Conservation (phyloP, 2,113 vertebrate species). For the Pavo muticus region DNA sequence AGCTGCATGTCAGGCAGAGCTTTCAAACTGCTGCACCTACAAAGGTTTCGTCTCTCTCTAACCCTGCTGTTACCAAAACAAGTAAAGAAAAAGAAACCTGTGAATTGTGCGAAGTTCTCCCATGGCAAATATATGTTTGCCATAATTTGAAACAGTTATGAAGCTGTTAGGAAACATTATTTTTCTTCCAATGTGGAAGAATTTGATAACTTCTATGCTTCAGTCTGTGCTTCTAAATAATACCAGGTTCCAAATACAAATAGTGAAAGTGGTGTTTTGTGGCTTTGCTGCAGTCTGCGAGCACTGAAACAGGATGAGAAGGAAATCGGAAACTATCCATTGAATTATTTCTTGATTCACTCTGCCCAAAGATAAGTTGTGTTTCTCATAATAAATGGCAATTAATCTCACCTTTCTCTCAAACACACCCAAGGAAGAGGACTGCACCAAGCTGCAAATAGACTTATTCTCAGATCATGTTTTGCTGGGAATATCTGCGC, state of each 20-base stretch:
- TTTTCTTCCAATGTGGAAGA: background rate
- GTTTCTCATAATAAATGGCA: background rate
- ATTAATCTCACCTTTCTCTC: background rate
- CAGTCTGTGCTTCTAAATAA: accelerated
- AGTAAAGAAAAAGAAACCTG: background rate
- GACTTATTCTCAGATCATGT: slow-evolving; percentile 31
- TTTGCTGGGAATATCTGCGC: slow-evolving; percentile 4
- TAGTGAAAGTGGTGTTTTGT: background rate
- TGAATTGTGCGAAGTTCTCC: background rate
- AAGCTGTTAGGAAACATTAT: background rate
- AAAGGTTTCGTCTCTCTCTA: background rate
- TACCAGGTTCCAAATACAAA: background rate
- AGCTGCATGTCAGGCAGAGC: background rate
- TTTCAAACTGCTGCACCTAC: background rate
- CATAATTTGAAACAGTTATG: background rate
- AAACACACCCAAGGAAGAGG: slow-evolving; percentile 22
- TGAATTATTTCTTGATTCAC: background rate
- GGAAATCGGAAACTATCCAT: background rate
- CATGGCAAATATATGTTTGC: background rate
- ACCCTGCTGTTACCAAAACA: background rate
- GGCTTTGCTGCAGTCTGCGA: background rate
- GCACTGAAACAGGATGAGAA: background rate
- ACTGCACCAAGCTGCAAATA: background rate
- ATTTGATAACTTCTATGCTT: background rate
- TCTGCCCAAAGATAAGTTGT: background rate